Base-by-base conservation (phyloP, 2,888 invertebrate species). In the Lycocerus yunnanus region DNA sequence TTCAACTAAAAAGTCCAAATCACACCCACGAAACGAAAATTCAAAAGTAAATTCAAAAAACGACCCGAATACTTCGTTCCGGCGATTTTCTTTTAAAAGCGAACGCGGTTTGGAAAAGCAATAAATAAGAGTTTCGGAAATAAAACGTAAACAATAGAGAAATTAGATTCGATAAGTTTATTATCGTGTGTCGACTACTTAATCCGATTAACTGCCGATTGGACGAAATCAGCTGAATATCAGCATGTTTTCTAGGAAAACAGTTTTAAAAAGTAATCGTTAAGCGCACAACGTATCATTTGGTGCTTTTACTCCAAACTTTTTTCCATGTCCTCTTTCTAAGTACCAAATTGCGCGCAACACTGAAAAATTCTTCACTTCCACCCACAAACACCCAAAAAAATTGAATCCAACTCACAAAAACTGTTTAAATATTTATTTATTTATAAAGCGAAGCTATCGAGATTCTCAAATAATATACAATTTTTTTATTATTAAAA, bases 1-100 rank as follows among this genome's bases (percentile, higher is more conserved):
- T 83, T 85, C 80, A 86, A 88, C 81, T 82, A 82, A 27, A 70
- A 67, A 77, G 78, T 21, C 68, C 73, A 63, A 61, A 14, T 58
- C 66, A 76, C 76, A 67, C 67, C 2, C 43, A 10, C 43, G 8
- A 43, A 43, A n/a, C 13, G 0, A n/a, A 43, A 43, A 43, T 43
- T 43, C 43, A 43, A 43, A 43, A n/a, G n/a, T n/a, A 43, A 43
- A 43, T n/a, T 43, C 43, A 6, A 43, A 43, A 43, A 43, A 43
- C 43, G 5, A 43, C 43, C 43, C 43, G 13, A 43, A 1, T 3
- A 43, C 21, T n/a, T 8, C 3, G 43, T 10, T n/a, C n/a, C 0
- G 2, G n/a, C n/a, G 43, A 43, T n/a, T 43, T 43, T 43, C n/a
- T 43, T 43, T 8, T 0, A 0, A 6, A 43, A 1, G 0, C 43